A percentile compares a stretch with the other conserved stretches of the same genome.
Conservation (phyloP, 2,113 vertebrate genomes). For the Nothocercus nigrocapillus region DNA sequence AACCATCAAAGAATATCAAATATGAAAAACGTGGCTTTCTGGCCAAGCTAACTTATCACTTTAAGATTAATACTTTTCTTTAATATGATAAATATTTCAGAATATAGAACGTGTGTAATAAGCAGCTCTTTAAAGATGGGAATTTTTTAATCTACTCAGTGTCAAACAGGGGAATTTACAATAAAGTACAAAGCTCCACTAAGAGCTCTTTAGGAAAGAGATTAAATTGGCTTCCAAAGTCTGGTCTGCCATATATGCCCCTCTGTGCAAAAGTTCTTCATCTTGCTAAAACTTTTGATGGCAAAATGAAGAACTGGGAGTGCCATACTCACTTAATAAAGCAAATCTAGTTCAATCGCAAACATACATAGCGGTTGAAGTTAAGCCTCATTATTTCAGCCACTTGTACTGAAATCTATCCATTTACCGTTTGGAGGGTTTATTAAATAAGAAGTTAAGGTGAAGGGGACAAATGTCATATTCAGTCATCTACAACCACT, state of each 20-base stretch:
- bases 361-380: background rate
- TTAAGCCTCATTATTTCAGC: background rate
- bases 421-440: background rate
- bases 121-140: background rate
- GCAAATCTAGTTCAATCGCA: background rate
- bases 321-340: background rate
- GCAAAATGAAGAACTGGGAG: background rate
- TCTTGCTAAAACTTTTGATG: background rate
- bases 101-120: background rate
- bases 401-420: background rate
- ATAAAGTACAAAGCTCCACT: background rate
- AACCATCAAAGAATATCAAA: constrained; percentile 26
- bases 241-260: background rate
- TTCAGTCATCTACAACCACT: background rate
- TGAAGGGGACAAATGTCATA: background rate
- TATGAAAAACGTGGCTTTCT: constrained; percentile 4
- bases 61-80: constrained; percentile 23
- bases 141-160: background rate
- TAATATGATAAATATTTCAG: constrained; percentile 11
- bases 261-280: background rate
- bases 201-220: background rate
- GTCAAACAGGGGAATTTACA: background rate
- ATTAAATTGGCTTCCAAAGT: background rate
- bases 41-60: background rate
- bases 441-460: background rate